Base-by-base conservation (phyloP, 2,888 invertebrate species). In the Drosophila picticornis region DNA sequence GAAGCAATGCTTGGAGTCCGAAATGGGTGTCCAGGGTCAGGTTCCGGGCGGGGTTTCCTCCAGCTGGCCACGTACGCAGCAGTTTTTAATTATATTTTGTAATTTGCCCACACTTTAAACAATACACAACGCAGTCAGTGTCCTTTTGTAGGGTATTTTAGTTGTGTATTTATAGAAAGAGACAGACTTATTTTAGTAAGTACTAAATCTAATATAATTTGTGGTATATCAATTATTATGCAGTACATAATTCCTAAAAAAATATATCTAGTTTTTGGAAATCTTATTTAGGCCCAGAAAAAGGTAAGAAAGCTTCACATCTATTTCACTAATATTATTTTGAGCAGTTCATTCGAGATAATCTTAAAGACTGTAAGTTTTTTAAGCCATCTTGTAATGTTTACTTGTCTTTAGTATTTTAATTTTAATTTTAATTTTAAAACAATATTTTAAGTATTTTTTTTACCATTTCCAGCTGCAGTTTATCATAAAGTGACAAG, bases 71-170 rank as follows among this genome's bases (percentile, higher is more conserved):
- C 46, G 46, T 46, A 46, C 46, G 22, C 22, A 38, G 29, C 62
- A 61, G 29, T 69, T 80, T 80, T 75, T 83, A 84, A 88, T 84
- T 88, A 86, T 81, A 74, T 72, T 84, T 88, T 86, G 61, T 62
- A 84, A 89, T 88, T 84, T 75, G 62, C 62, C 74, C 57, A 53
- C 51, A 60, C 25, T 69, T 56, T 46, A 55, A 50, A 57, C 11
- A 72, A 73, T 53, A 75, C 67, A 75, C 62, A 64, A 70, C 56
- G 60, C 46, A 25, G 16, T 25, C 46, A 9, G 9, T 16, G 4
- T 25, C 25, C 16, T 25, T 1, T 9, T 25, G 9, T 25, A 25
- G 25, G 25, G 46, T 4, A 46, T 16, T 16, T 46, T 9, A 16
- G 9, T 7, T 46, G 4, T 16, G 25, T 9, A 1, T 16, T 13